Evolutionary conservation across 2,888 invertebrate genomes (phyloP).

Genomic region (Siphlonurus alternatus): DNA sequence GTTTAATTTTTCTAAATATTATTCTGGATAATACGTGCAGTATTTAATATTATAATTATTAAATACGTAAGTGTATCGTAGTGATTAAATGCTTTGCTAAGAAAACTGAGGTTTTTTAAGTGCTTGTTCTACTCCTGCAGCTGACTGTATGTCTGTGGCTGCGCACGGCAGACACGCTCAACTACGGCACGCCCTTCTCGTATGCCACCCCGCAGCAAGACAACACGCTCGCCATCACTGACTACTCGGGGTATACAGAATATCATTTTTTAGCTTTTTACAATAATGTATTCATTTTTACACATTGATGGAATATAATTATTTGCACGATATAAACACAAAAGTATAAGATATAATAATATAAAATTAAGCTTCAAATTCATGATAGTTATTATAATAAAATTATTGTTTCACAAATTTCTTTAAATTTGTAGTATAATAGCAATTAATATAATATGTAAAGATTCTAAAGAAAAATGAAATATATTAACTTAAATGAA

Average conservation of each 20-base stretch:
- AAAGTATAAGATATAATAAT: not conserved
- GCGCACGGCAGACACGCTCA: constrained; percentile 38
- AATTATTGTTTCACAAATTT: no score
- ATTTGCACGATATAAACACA: constrained; percentile 1
- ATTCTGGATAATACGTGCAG: no score
- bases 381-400: no score
- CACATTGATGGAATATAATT: not conserved
- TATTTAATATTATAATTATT: no score
- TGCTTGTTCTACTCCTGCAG: no score
- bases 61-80: no score
- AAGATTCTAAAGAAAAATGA: not conserved
- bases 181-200: constrained; percentile 50
- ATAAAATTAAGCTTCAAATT: no score
- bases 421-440: not conserved
- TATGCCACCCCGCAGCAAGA: constrained; percentile 41
- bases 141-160: constrained; percentile 47
- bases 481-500: not conserved
- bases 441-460: not conserved
- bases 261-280: constrained; percentile 7
- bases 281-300: constrained; percentile 10
- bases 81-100: no score
- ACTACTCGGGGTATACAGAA: constrained; percentile 42
- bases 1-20: no score
- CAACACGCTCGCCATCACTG: constrained; percentile 47
- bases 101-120: no score